Evolutionary conservation across 2,888 invertebrate genomes (phyloP).

Genomic region (Mactromeris polynyma): DNA sequence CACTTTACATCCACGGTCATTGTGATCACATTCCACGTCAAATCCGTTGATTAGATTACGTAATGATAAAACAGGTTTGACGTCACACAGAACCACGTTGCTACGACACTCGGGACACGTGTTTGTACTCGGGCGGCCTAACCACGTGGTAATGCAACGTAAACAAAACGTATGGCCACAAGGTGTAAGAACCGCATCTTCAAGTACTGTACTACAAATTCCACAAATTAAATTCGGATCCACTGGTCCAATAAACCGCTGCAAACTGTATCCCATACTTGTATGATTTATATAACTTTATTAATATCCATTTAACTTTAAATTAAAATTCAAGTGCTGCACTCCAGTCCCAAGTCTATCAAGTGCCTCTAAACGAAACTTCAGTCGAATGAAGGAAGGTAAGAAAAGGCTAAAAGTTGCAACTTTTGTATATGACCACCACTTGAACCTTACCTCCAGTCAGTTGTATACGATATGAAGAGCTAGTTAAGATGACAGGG

Average conservation of each 20-base stretch:
- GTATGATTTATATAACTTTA: background rate
- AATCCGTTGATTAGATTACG: slow-evolving; percentile 83
- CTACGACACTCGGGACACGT: slow-evolving; percentile 85
- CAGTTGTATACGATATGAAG: background rate
- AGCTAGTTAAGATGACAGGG: background rate
- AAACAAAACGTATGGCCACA: slow-evolving; percentile 86
- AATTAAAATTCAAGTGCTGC: slow-evolving; percentile 15
- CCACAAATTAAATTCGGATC: slow-evolving; percentile 85
- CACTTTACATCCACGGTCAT: slow-evolving; percentile 74
- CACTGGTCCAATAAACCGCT: slow-evolving; percentile 79
- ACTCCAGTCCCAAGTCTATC: background rate
- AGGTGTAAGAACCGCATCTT: slow-evolving; percentile 84
- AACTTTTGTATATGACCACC: background rate
- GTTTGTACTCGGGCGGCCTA: slow-evolving; percentile 75
- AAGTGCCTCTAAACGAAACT: background rate
- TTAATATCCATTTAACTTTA: background rate
- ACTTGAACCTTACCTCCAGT: background rate
- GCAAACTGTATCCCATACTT: slow-evolving; percentile 82
- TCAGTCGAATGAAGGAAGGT: background rate
- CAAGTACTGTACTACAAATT: slow-evolving; percentile 84
- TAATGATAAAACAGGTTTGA: slow-evolving; percentile 82
- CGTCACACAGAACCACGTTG: slow-evolving; percentile 60
- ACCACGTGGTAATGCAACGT: slow-evolving; percentile 83
- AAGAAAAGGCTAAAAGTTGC: background rate
- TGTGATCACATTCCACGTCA: slow-evolving; percentile 80